Conservation (phyloP, 2,888 invertebrate species). For the Galerucella calmariensis region DNA sequence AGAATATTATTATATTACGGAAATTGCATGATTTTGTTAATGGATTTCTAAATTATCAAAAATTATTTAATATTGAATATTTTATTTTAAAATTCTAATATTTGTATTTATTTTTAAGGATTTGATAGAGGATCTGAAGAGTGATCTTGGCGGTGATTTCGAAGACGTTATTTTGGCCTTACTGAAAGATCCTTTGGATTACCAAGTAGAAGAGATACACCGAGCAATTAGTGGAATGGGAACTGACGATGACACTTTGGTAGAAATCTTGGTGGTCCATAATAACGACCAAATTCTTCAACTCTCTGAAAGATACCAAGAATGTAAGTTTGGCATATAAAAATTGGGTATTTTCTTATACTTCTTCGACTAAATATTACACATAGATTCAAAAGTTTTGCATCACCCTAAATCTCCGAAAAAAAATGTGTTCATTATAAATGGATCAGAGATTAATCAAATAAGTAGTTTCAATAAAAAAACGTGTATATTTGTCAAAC, state of each 20-base stretch:
- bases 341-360: too few relatives aligned
- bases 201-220: conserved; percentile 81
- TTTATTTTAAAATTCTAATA: neutral
- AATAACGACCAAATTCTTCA: conserved; percentile 84
- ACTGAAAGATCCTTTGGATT: conserved; percentile 84
- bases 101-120: conserved; percentile 65
- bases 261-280: conserved; percentile 85
- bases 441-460: too few relatives aligned
- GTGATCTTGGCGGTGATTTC: conserved; percentile 89
- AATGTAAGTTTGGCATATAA: conserved; percentile 44
- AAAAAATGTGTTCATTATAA: too few relatives aligned
- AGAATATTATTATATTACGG: too few relatives aligned
- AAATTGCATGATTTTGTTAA: neutral
- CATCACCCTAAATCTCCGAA: too few relatives aligned
- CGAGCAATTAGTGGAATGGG: conserved; percentile 80
- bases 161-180: conserved; percentile 84
- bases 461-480: too few relatives aligned
- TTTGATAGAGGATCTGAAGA: conserved; percentile 83
- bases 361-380: too few relatives aligned
- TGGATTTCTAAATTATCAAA: conserved; percentile 3
- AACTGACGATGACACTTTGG: conserved; percentile 78
- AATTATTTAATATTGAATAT: neutral
- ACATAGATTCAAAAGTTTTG: too few relatives aligned
- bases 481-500: too few relatives aligned
- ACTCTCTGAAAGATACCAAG: conserved; percentile 77